These are phyloP conservation scores for Ligdia adustata DNA, from an alignment of 2,888 invertebrate species.

Conservation along the genomic window DNA sequence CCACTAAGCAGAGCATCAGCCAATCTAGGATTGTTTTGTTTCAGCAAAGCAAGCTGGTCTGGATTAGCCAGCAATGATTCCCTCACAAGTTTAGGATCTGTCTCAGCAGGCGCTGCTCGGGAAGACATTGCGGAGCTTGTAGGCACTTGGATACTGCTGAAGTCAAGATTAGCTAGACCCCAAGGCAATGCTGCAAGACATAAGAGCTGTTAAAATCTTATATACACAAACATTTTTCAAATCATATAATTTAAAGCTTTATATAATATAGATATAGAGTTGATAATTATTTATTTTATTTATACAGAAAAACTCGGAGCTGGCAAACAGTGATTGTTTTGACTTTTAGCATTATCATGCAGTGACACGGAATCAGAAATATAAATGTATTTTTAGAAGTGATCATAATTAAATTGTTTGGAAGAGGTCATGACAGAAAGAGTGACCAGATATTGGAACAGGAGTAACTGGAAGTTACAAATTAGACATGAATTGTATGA, in stretches of 20 bases:
- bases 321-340: slow-evolving; percentile 34
- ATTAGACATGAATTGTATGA: too few species aligned
- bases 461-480: too few species aligned
- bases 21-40: slow-evolving; percentile 96
- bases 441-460: too few species aligned
- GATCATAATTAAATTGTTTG: too few species aligned
- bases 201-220: slow-evolving; percentile 34
- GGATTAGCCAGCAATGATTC: slow-evolving; percentile 96
- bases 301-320: slow-evolving; percentile 17
- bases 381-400: too few species aligned
- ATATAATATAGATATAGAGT: slow-evolving; percentile 13
- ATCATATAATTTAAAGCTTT: too few species aligned
- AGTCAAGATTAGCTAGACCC: slow-evolving; percentile 88
- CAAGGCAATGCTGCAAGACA: slow-evolving; percentile 67
- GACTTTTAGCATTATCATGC: slow-evolving; percentile 57
- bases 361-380: too few species aligned
- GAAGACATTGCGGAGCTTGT: slow-evolving; percentile 68
- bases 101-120: slow-evolving; percentile 82
- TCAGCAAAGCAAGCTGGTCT: slow-evolving; percentile 93
- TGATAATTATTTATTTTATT: slow-evolving; percentile 30
- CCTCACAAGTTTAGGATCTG: slow-evolving; percentile 92
- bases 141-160: slow-evolving; percentile 93
- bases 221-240: slow-evolving; percentile 23
- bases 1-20: slow-evolving; percentile 96
- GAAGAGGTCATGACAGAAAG: too few species aligned